phyloP scores from a whole-genome alignment of 2,888 invertebrate genomes.

The Ochlodes sylvanus region DNA sequence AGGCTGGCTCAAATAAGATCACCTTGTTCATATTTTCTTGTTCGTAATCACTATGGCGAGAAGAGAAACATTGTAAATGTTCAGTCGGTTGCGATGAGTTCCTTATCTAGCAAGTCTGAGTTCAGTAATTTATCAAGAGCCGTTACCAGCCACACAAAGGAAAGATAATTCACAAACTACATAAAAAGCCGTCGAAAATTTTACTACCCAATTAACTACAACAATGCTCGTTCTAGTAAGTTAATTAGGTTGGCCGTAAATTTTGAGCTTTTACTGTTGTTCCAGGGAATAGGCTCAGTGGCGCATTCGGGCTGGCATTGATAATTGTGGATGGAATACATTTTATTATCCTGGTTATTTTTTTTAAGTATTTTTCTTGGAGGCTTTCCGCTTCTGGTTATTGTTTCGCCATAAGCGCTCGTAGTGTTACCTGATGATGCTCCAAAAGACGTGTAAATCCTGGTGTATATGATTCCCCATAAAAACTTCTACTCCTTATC shows the following conservation, averaged over 20 bases:
- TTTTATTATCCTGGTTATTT: too few species aligned
- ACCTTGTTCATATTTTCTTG: too few species aligned
- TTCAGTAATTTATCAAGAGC: neutral
- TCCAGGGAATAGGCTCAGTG: neutral
- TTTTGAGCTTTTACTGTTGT: slow-evolving; percentile 30
- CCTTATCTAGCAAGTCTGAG: neutral
- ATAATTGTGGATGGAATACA: neutral
- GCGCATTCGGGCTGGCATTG: neutral
- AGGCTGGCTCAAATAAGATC: too few species aligned
- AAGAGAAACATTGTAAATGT: too few species aligned
- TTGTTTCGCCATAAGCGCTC: too few species aligned
- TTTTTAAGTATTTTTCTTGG: too few species aligned
- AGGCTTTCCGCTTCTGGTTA: too few species aligned
- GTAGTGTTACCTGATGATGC: too few species aligned
- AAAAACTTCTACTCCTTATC: too few species aligned
- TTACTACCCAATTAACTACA: slow-evolving; percentile 38
- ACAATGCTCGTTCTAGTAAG: slow-evolving; percentile 35
- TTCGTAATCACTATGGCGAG: too few species aligned
- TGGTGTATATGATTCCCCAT: too few species aligned
- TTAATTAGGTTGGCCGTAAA: slow-evolving; percentile 35
- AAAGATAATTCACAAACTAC: slow-evolving; percentile 32
- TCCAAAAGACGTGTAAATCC: too few species aligned
- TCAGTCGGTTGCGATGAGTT: neutral
- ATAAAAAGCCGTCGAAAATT: slow-evolving; percentile 37
- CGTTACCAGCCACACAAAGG: slow-evolving; percentile 17